Percentiles rank a stretch among this genome's conserved stretches.
phyloP scores from a whole-genome alignment of 2,888 invertebrate genomes.

The Physocephala rufipes region DNA sequence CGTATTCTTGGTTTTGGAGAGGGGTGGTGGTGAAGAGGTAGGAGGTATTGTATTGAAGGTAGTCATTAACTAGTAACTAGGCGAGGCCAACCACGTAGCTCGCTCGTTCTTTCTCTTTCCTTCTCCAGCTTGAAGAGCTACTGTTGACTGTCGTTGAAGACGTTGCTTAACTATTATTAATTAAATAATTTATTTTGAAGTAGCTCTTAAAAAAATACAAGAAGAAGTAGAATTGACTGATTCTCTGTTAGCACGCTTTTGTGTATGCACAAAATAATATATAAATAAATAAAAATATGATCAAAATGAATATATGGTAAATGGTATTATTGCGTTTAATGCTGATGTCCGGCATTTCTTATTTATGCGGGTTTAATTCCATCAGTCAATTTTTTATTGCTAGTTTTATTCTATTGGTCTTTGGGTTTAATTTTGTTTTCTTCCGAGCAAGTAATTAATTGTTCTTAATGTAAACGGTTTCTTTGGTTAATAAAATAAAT shows the following conservation, averaged over 20 bases:
- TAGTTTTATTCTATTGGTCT: no score
- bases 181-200: slow-evolving; percentile 10
- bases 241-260: neutral
- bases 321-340: neutral
- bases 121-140: neutral
- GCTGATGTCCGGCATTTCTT: neutral
- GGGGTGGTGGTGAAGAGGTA: neutral
- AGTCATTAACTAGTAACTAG: neutral
- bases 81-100: no score
- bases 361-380: neutral
- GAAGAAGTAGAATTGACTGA: neutral
- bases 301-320: neutral
- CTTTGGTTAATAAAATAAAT: no score
- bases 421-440: no score
- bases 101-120: neutral
- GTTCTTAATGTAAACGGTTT: no score
- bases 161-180: slow-evolving; percentile 21
- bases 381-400: no score
- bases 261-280: neutral
- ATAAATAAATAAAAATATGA: no score
- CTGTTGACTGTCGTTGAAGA: neutral
- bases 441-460: no score
- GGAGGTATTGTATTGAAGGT: neutral
- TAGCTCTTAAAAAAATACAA: neutral
- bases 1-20: neutral